Evolutionary conservation across 2,113 vertebrate species (phyloP).

Genomic region (Megaleporinus macrocephalus): DNA sequence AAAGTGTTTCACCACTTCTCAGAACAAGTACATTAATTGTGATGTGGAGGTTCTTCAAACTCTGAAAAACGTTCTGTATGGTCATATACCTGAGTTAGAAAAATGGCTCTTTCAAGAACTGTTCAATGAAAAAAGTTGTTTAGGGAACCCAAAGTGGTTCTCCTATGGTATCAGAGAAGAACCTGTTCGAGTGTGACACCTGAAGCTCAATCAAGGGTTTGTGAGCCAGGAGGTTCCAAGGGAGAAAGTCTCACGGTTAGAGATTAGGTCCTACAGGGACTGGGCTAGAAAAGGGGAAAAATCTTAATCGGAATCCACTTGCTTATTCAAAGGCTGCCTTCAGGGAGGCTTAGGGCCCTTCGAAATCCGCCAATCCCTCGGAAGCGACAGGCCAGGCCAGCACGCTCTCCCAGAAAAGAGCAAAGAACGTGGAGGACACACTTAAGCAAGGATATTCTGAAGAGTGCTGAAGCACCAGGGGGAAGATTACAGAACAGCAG

Average conservation of each 20-base stretch:
- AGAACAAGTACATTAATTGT: too few relatives aligned
- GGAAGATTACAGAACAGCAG: conserved; percentile 5
- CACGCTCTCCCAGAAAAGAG: conserved; percentile 20
- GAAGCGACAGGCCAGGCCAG: conserved; percentile 9
- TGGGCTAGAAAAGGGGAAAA: conserved; percentile 52
- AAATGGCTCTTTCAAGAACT: too few relatives aligned
- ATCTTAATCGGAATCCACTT: conserved; percentile 58
- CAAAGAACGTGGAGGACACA: conserved; percentile 48
- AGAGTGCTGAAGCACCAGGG: conserved; percentile 20
- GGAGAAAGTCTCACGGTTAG: conserved; percentile 46
- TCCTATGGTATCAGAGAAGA: not conserved
- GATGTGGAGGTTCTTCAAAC: too few relatives aligned
- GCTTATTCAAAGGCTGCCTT: conserved; percentile 58
- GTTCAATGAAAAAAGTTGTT: not conserved
- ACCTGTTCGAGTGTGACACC: conserved; percentile 38
- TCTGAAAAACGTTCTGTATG: too few relatives aligned
- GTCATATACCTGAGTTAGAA: too few relatives aligned
- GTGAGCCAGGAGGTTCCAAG: conserved; percentile 63
- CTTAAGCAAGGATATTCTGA: conserved; percentile 30
- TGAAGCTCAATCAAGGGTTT: conserved; percentile 42
- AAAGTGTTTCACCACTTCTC: too few relatives aligned
- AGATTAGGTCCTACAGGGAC: conserved; percentile 36
- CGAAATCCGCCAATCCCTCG: conserved; percentile 49
- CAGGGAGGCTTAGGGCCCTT: conserved; percentile 48
- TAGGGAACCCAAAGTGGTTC: not conserved